Evolutionary conservation across 2,113 vertebrate species (phyloP), one percentile per base, ranked within the genome.

Genomic region (Cephalopterus ornatus): DNA sequence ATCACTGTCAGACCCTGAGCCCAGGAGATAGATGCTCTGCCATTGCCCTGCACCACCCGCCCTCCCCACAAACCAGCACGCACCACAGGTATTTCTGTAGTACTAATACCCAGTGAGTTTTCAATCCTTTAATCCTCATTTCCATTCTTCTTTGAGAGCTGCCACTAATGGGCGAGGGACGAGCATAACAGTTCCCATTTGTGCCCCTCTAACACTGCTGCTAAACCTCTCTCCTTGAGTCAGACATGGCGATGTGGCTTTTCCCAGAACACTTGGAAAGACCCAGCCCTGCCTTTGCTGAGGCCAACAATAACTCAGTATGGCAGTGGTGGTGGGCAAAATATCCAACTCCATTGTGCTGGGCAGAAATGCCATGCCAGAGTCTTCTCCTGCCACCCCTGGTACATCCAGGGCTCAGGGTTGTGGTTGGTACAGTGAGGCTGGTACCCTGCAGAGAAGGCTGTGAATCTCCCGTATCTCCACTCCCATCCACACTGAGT

Each of bases 401-500:
- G 59, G 27, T 9, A 44, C 21, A 49, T 39, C 68, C 79, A 49
- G 44, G 30, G 27, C 78, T 61, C 55, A 56, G 75, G 53, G 49
- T 2, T 59, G 35, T 15, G 22, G 50, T 46, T 75, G 79, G 44
- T n/a, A 28, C 39, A 18, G 26, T 6, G 47, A 44, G 53, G 16
- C 37, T 53, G 65, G 27, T 4, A 5, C 24, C 39, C 33, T 67
- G 39, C 8, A 6, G 58, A 24, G 18, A 8, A 37, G 14, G 14
- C 63, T 87, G 52, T 27, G 37, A 5, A 26, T 12, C 52, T 35
- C 30, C 37, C 4, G 0, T 13, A 5, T 46, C 16, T 66, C 13
- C 3, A 0, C 24, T 70, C 30, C 49, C 11, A 21, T 15, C 39
- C 26, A 12, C 0, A 0, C 22, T 17, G 68, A 32, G 10, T 5